Evolutionary conservation across 2,888 invertebrate genomes (phyloP).

Genomic region (Zonitis immaculata): DNA sequence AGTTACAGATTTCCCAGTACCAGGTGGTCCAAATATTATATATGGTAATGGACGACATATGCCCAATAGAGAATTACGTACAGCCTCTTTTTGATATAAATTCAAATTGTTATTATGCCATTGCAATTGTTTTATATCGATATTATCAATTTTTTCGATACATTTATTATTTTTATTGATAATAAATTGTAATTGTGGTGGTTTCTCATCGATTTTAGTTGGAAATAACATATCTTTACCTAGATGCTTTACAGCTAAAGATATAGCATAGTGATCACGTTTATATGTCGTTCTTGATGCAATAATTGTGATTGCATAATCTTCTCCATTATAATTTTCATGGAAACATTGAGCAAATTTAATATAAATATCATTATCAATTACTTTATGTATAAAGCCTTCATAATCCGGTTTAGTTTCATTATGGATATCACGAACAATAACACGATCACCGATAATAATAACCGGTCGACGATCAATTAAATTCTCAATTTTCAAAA

Average conservation of each 20-base stretch:
- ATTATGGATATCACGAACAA: constrained; percentile 46
- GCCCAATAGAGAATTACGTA: constrained; percentile 65
- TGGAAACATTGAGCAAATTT: constrained; percentile 78
- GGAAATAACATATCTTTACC: constrained; percentile 72
- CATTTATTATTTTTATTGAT: constrained; percentile 1
- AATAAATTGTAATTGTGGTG: constrained; percentile 49
- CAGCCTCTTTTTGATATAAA: constrained; percentile 71
- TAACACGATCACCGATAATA: constrained; percentile 68
- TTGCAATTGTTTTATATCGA: constrained; percentile 40
- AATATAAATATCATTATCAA: constrained; percentile 64
- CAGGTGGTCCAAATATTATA: constrained; percentile 80
- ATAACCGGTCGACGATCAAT: constrained; percentile 85
- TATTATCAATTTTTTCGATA: neutral
- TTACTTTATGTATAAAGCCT: constrained; percentile 69
- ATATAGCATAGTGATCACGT: constrained; percentile 71
- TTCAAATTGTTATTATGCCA: constrained; percentile 78
- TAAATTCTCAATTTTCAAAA: constrained; percentile 72
- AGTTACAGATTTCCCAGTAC: constrained; percentile 82
- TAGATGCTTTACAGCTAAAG: constrained; percentile 57
- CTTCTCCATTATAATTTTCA: constrained; percentile 66
- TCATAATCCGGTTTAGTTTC: constrained; percentile 55
- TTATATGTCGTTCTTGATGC: constrained; percentile 56
- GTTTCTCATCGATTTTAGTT: constrained; percentile 49
- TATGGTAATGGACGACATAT: constrained; percentile 77
- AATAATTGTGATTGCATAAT: constrained; percentile 60